Conservation (phyloP, 2,113 vertebrate genomes). For the Shinisaurus crocodilurus region DNA sequence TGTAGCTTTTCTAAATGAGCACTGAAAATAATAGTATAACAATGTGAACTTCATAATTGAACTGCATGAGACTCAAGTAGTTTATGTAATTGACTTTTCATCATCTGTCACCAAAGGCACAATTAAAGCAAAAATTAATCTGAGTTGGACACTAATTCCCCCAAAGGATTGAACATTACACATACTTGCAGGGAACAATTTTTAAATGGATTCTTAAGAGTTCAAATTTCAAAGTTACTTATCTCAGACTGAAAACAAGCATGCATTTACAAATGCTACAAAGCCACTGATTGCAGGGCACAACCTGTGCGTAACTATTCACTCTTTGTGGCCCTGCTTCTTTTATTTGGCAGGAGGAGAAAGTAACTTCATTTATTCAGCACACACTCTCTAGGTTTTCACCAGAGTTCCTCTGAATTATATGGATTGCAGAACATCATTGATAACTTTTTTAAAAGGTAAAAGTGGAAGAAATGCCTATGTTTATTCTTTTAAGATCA, state of each 20-base stretch:
- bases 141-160: slow-evolving; percentile 51
- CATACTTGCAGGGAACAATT: slow-evolving; percentile 11
- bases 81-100: slow-evolving; percentile 59
- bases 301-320: neutral
- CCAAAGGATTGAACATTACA: slow-evolving; percentile 44
- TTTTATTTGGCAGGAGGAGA: neutral
- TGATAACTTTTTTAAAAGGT: neutral
- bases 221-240: slow-evolving; percentile 25
- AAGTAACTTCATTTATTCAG: neutral
- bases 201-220: slow-evolving; percentile 16
- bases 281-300: neutral
- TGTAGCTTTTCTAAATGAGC: slow-evolving; percentile 35
- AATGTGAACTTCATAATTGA: slow-evolving; percentile 54
- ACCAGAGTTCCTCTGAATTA: neutral
- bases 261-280: neutral
- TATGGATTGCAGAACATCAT: neutral
- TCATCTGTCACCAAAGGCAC: slow-evolving; percentile 51
- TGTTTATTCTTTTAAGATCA: neutral
- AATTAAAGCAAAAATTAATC: slow-evolving; percentile 61
- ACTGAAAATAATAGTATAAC: slow-evolving; percentile 56
- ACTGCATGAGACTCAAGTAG: slow-evolving; percentile 43
- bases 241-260: neutral
- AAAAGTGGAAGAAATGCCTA: neutral
- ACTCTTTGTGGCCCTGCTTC: neutral
- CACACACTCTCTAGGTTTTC: neutral